These are phyloP conservation scores for Tethya wilhelma DNA, from an alignment of 37 sponge, comb jelly and placozoan species.

Conservation along the genomic window DNA sequence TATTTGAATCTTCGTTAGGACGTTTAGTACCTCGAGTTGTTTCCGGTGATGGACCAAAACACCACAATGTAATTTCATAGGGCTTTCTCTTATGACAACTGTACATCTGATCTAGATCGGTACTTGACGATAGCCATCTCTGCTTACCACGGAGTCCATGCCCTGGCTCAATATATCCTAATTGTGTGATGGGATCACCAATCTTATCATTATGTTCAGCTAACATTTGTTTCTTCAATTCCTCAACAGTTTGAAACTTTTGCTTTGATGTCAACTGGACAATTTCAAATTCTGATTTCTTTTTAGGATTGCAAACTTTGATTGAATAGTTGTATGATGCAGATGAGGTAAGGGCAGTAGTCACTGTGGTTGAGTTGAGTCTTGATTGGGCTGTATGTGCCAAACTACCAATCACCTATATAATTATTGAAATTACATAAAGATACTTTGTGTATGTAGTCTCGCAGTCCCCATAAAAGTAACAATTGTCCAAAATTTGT, in stretches of 20 bases:
- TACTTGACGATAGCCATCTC: not conserved
- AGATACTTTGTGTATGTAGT: no score
- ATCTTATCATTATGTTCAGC: not conserved
- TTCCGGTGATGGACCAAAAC: not conserved
- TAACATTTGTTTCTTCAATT: not conserved
- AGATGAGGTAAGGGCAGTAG: no score
- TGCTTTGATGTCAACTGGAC: not conserved
- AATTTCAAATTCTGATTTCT: not conserved
- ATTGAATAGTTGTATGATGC: no score
- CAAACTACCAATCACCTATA: no score
- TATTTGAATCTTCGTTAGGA: not conserved
- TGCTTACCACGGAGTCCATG: slow-evolving; percentile 13
- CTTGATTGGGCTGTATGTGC: no score
- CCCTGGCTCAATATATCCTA: slow-evolving; percentile 13
- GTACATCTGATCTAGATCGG: slow-evolving; percentile 7
- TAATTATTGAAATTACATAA: no score
- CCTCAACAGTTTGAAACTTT: not conserved
- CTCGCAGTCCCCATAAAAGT: no score
- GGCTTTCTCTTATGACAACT: not conserved
- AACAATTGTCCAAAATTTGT: no score
- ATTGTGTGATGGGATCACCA: not conserved
- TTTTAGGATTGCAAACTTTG: slow-evolving; percentile 7
- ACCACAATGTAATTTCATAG: not conserved
- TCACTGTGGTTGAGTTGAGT: no score
- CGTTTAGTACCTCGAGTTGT: not conserved